phyloP scores from a whole-genome alignment of 2,888 invertebrate species.

The Pyrrhia umbra region DNA sequence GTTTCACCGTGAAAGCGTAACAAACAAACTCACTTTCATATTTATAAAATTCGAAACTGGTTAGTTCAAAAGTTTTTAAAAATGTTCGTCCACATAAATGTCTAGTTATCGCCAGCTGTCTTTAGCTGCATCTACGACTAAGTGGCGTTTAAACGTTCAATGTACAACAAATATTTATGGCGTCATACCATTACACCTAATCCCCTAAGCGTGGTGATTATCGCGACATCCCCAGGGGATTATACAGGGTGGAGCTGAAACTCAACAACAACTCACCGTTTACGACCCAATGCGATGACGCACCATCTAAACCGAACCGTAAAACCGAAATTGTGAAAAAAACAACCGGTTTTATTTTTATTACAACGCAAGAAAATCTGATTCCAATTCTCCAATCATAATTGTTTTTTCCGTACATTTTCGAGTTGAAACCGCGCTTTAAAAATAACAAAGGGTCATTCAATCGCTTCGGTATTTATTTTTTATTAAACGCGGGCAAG shows the following conservation, averaged over 20 bases:
- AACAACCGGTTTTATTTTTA: conserved; percentile 13
- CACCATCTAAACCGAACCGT: background rate
- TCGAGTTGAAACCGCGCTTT: conserved; percentile 25
- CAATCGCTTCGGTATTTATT: conserved; percentile 62
- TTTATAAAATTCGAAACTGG: too few relatives aligned
- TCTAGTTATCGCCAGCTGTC: too few relatives aligned
- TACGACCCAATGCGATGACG: conserved; percentile 15
- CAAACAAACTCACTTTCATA: too few relatives aligned
- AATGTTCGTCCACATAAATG: too few relatives aligned
- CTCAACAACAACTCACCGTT: conserved; percentile 26
- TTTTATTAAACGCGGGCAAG: conserved; percentile 62
- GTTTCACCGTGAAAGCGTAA: too few relatives aligned
- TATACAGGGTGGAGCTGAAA: conserved; percentile 29
- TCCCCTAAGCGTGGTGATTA: conserved; percentile 47
- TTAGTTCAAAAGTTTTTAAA: too few relatives aligned
- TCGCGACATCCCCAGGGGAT: conserved; percentile 31
- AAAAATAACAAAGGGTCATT: conserved; percentile 62
- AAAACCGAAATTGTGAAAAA: conserved; percentile 34
- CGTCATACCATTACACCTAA: conserved; percentile 17
- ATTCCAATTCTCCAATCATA: conserved; percentile 45
- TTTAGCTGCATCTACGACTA: too few relatives aligned
- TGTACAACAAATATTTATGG: conserved; percentile 36
- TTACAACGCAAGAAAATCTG: conserved; percentile 38
- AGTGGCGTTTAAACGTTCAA: too few relatives aligned
- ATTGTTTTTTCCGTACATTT: conserved; percentile 54